These are phyloP conservation scores for Trachymyrmex cornetzi DNA, from an alignment of 1,140 invertebrate genomes.

Conservation along the genomic window DNA sequence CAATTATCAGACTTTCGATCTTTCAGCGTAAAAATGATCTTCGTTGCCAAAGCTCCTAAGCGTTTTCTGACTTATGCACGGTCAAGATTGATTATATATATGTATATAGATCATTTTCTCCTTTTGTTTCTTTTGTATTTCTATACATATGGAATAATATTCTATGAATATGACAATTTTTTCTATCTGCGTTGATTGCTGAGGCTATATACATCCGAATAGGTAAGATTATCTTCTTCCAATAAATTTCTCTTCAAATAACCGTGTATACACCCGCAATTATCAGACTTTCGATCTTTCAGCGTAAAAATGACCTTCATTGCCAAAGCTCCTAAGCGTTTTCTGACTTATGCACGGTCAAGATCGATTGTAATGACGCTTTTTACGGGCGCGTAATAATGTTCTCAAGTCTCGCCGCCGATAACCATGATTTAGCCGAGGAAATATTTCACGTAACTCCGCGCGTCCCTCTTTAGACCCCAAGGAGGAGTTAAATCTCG, in stretches of 20 bases:
- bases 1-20: conserved; percentile 1
- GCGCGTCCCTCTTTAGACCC: conserved; percentile 7
- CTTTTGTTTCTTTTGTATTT: neutral
- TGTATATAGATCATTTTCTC: too few relatives aligned
- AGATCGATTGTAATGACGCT: conserved; percentile 56
- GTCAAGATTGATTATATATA: conserved; percentile 33
- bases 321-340: neutral
- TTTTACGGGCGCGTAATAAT: conserved; percentile 59
- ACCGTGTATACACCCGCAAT: neutral
- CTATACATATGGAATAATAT: neutral
- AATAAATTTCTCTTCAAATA: neutral
- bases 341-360: conserved; percentile 28
- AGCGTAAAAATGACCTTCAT: conserved; percentile 14
- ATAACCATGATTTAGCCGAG: conserved; percentile 54
- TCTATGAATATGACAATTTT: neutral
- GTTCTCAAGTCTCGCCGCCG: conserved; percentile 57
- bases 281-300: conserved; percentile 14
- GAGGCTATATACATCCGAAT: neutral
- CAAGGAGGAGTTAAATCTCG: conserved; percentile 35
- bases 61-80: conserved; percentile 27
- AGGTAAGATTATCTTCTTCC: neutral
- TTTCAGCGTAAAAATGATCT: conserved; percentile 23
- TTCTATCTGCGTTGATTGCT: neutral
- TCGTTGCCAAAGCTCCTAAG: conserved; percentile 4
- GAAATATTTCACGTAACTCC: conserved; percentile 52